phyloP scores from a whole-genome alignment of 2,113 vertebrate species.

The Halichoerus grypus region DNA sequence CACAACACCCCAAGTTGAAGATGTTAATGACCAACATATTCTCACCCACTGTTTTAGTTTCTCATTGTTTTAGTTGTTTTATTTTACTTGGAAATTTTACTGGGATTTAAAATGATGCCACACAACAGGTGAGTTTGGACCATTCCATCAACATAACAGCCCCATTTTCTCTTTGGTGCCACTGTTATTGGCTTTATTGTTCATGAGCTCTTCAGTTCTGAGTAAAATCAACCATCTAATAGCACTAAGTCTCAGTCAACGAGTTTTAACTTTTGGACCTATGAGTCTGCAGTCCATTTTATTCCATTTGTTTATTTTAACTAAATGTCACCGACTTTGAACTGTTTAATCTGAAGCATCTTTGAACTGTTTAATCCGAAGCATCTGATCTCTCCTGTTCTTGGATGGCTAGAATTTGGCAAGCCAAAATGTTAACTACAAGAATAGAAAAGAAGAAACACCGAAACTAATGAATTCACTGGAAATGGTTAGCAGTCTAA shows the following conservation, averaged over 20 bases:
- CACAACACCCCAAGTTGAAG: not conserved
- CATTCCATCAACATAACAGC: conserved; percentile 24
- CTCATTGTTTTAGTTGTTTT: not conserved
- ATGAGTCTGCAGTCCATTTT: conserved; percentile 6
- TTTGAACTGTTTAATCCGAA: conserved; percentile 76
- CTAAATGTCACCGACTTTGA: conserved; percentile 68
- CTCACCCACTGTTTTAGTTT: not conserved
- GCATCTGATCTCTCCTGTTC: conserved; percentile 73
- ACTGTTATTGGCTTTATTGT: not conserved
- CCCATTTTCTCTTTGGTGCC: not conserved
- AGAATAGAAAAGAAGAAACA: conserved; percentile 80
- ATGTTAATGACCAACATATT: conserved; percentile 26
- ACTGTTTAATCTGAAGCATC: conserved; percentile 78
- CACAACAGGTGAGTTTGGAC: not conserved
- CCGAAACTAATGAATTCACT: conserved; percentile 83
- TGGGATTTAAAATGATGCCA: not conserved
- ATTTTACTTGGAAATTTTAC: conserved; percentile 28
- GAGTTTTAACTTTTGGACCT: conserved; percentile 37
- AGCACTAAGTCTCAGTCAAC: not conserved
- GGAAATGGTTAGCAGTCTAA: conserved; percentile 83
- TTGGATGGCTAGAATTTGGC: conserved; percentile 74
- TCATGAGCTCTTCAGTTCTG: not conserved
- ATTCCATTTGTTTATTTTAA: conserved; percentile 63
- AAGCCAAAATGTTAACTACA: conserved; percentile 73
- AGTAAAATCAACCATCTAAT: not conserved